phyloP scores from a whole-genome alignment of 1,140 invertebrate species.

The Halesus radiatus region DNA sequence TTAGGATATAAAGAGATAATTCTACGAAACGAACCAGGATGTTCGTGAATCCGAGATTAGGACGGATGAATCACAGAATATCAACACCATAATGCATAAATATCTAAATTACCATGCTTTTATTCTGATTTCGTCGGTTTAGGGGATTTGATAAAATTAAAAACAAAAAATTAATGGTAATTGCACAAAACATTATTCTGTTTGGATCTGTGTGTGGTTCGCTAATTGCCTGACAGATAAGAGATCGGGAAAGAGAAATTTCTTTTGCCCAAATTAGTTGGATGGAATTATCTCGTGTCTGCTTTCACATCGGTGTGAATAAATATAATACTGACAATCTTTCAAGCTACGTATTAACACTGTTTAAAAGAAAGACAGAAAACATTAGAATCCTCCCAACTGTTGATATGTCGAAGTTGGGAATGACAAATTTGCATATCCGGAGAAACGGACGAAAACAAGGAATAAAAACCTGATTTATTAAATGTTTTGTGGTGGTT shows the following conservation, averaged over 20 bases:
- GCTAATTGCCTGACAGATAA: slow-evolving; percentile 42
- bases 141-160: background rate
- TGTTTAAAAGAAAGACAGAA: background rate
- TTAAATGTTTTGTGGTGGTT: background rate
- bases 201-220: slow-evolving; percentile 21
- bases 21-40: no score
- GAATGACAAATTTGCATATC: slow-evolving; percentile 42
- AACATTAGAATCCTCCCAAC: slow-evolving; percentile 20
- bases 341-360: background rate
- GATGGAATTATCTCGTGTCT: background rate
- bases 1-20: no score
- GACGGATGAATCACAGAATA: slow-evolving; percentile 25
- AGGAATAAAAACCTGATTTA: slow-evolving; percentile 38
- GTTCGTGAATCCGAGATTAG: no score
- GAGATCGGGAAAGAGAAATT: slow-evolving; percentile 28
- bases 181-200: background rate
- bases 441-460: slow-evolving; percentile 26
- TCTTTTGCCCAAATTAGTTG: slow-evolving; percentile 1
- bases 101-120: slow-evolving; percentile 9
- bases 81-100: slow-evolving; percentile 26
- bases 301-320: slow-evolving; percentile 22
- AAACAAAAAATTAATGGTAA: no score
- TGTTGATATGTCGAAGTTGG: slow-evolving; percentile 42
- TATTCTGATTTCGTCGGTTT: background rate
- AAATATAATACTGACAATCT: slow-evolving; percentile 2